These are phyloP conservation scores for Drosophila fuyamai DNA, from an alignment of 1,140 invertebrate genomes.

Conservation along the genomic window DNA sequence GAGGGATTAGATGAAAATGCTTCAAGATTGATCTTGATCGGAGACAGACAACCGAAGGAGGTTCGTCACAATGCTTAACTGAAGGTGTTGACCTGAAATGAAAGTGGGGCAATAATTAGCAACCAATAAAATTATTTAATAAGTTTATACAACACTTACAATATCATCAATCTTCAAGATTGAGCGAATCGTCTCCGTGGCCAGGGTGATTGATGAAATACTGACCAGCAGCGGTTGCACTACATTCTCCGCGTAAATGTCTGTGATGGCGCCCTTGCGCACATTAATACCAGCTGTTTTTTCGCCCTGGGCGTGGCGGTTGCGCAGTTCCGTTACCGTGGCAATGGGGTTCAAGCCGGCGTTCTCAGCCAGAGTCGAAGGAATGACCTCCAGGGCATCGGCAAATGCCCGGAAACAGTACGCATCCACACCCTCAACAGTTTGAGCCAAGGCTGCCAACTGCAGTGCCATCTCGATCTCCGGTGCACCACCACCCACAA, in stretches of 20 bases:
- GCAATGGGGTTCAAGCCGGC: constrained; percentile 99
- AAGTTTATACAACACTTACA: constrained; percentile 86
- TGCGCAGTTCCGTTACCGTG: constrained; percentile 98
- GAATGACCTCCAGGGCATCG: constrained; percentile 98
- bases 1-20: constrained; percentile 62
- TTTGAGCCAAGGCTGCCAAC: constrained; percentile 93
- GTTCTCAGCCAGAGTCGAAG: constrained; percentile 99
- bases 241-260: constrained; percentile 98
- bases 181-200: constrained; percentile 98
- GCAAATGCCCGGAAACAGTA: constrained; percentile 98
- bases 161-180: constrained; percentile 99
- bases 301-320: constrained; percentile 94
- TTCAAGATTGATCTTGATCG: constrained; percentile 51
- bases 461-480: constrained; percentile 97
- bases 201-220: constrained; percentile 95
- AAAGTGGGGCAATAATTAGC: constrained; percentile 1
- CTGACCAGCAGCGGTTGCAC: constrained; percentile 98
- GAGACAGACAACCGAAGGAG: constrained; percentile 1
- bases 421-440: constrained; percentile 95
- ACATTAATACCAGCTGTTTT: constrained; percentile 97
- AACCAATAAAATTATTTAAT: background rate
- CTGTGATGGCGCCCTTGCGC: constrained; percentile 96
- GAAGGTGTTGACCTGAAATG: constrained; percentile 75
- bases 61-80: constrained; percentile 51
- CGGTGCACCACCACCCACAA: constrained; percentile 98